Evolutionary conservation across 1,140 invertebrate genomes (phyloP), one percentile per base, ranked within the genome.

Genomic region (Harlomillsia oculata): DNA sequence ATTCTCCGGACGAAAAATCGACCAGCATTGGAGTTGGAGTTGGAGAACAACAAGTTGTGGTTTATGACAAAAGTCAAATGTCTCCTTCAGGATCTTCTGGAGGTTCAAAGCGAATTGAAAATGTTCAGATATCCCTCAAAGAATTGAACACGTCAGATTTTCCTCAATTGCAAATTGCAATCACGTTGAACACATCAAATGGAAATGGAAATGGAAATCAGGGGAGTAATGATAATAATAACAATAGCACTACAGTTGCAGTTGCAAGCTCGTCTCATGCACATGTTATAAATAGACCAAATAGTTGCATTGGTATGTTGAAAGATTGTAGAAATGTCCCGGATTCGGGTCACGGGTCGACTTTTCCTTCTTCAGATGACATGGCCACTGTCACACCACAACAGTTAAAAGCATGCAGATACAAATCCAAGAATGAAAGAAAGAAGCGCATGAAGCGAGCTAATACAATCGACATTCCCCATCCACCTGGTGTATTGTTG

Each of bases 381-480:
- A n/a, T n/a, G n/a, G n/a, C n/a, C n/a, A n/a, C n/a, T n/a, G n/a
- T n/a, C n/a, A n/a, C n/a, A n/a, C n/a, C n/a, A n/a, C n/a, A n/a
- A n/a, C n/a, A n/a, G n/a, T n/a, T n/a, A n/a, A 62, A 56, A 48
- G 53, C 53, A 26, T 53, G 21, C 23, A 49, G 66, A 20, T 65
- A 60, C 41, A 52, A 60, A 37, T 62, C 34, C 14, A 67, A 66
- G 46, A 61, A 46, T 71, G 72, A 66, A 66, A 85, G 85, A 64
- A 85, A 85, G 65, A 73, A 80, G 3, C 80, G 83, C 62, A 87
- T 89, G 77, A 89, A 89, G 72, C 75, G 87, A 21, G 86, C 86
- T 0, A 90, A 90, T 56, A 90, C 87, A 2, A 87, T 90, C 56
- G 86, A 90, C 66, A 87, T 89, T 67, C 85, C 85, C 1, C 85